Evolutionary conservation across 2,113 vertebrate genomes (phyloP).

Genomic region (Kryptolebias marmoratus): DNA sequence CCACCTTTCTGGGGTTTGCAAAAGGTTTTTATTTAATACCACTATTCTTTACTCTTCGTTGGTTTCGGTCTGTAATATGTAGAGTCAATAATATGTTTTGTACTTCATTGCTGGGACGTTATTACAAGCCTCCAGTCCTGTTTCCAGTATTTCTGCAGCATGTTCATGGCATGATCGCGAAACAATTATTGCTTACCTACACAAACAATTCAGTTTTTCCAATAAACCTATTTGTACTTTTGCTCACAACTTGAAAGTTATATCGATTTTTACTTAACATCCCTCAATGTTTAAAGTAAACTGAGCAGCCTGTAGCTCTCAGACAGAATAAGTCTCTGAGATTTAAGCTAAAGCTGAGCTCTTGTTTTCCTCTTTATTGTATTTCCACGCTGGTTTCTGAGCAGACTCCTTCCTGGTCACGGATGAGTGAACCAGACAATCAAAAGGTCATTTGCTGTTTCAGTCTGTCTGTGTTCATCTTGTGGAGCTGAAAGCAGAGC

Average conservation of each 20-base stretch:
- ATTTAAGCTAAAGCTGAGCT: conserved; percentile 15
- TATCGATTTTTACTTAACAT: not conserved
- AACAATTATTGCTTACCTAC: no score
- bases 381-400: conserved; percentile 12
- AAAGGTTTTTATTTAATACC: no score
- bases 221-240: not conserved
- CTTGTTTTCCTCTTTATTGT: conserved; percentile 12
- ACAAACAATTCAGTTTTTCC: no score
- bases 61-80: no score
- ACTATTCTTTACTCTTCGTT: no score
- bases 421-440: conserved; percentile 44
- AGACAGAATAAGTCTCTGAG: conserved; percentile 8
- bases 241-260: not conserved
- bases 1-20: not conserved
- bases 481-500: conserved; percentile 3
- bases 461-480: conserved; percentile 13
- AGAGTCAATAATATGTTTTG: not conserved
- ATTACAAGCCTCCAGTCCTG: conserved; percentile 11
- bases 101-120: conserved; percentile 12
- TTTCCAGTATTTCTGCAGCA: conserved; percentile 19
- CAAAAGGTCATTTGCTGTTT: conserved; percentile 48
- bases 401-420: conserved; percentile 31
- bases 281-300: not conserved
- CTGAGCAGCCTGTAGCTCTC: not conserved
- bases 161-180: not conserved